Evolutionary conservation across 2,888 invertebrate species (phyloP), one percentile per base, ranked within the genome.

Genomic region (Marronus borbonicus): DNA sequence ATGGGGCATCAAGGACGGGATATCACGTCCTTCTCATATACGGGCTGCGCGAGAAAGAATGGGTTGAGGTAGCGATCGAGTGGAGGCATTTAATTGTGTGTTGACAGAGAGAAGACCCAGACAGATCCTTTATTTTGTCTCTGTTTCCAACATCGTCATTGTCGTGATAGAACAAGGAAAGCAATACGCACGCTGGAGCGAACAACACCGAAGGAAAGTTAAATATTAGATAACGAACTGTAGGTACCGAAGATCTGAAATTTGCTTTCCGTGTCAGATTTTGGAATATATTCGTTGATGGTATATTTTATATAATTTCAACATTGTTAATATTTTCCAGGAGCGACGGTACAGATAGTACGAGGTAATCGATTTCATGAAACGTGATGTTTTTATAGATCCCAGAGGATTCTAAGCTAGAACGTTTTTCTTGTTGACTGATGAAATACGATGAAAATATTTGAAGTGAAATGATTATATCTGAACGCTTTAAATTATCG

Each of bases 21-120:
- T 68, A 50, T 68, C 50, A 50, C 50, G 68, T 68, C 50, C 49
- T 28, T 50, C 50, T 68, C 50, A 68, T 49, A 62, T 10, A 62
- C 12, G 28, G 5, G 28, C 28, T 28, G 44, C 20, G 50, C 28
- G 68, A 31, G 62, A 28, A 28, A 31, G 60, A 60, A 60, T 50
- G 20, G 66, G 8, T 44, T 44, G 17, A 68, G 17, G 68, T 10
- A 68, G 24, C 28, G 50, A 50, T 66, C 44, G 65, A 20, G 36
- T 44, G 68, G 49, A 50, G 68, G 50, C 50, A 50, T 68, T 68
- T 68, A 68, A 68, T 68, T 52, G 68, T 68, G 68, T 68, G 68
- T 68, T 68, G 68, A 68, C 50, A 68, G 50, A 68, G 68, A 68
- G 68, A 68, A 49, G 68, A 68, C 28, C 68, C 49, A n/a, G 66